Evolutionary conservation across 2,797 vertebrate species (phyloP).

Genomic region (Sphenodon punctatus): DNA sequence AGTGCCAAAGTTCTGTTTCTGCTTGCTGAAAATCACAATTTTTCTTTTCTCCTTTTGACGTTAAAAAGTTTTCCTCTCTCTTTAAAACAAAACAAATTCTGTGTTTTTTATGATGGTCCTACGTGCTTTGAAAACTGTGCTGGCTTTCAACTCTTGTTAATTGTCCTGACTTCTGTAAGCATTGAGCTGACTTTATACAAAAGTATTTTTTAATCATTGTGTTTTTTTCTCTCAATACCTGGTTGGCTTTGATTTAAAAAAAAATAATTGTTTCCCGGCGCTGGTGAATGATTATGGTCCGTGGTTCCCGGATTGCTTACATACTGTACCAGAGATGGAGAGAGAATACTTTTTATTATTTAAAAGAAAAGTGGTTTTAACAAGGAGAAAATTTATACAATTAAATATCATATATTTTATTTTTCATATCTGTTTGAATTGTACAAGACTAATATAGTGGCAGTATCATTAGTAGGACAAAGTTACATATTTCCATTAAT

Average conservation of each 20-base stretch:
- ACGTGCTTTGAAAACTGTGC: conserved; percentile 50
- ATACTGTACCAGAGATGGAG: conserved; percentile 5
- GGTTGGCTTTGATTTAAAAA: conserved; percentile 23
- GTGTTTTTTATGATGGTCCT: conserved; percentile 46
- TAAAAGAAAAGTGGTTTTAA: conserved; percentile 49
- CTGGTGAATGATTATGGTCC: conserved; percentile 35
- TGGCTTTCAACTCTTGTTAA: conserved; percentile 51
- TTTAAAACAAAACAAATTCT: conserved; percentile 3
- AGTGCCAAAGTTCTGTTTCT: conserved; percentile 77
- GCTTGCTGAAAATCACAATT: conserved; percentile 55
- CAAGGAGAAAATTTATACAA: conserved; percentile 69
- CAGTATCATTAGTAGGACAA: conserved; percentile 72
- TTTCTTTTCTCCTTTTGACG: conserved; percentile 15
- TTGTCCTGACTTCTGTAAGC: conserved; percentile 52
- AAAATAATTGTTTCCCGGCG: too few species aligned
- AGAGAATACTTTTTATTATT: conserved; percentile 60
- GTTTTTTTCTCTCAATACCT: conserved; percentile 53
- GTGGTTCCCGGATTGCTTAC: conserved; percentile 53
- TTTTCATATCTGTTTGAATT: conserved; percentile 79
- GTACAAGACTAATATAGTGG: conserved; percentile 65
- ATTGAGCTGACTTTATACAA: conserved; percentile 32
- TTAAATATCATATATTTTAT: conserved; percentile 81
- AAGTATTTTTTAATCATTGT: conserved; percentile 51
- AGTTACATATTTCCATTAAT: conserved; percentile 69
- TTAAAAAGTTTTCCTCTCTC: conserved; percentile 29